Percentiles rank a stretch among this genome's conserved stretches.
Evolutionary conservation across 2,113 vertebrate species (phyloP).

Genomic region (Alouatta palliata): DNA sequence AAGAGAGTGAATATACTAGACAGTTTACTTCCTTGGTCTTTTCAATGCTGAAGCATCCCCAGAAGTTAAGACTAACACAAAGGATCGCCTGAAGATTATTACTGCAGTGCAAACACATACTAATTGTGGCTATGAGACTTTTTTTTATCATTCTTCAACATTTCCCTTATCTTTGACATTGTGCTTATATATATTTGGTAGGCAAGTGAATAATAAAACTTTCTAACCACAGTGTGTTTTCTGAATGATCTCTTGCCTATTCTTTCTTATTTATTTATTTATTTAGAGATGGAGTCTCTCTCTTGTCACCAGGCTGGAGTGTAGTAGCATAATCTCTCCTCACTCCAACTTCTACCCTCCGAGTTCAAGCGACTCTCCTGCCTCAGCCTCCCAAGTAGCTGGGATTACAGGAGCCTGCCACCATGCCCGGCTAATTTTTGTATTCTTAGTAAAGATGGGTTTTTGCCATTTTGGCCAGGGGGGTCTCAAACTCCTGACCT

Average conservation of each 20-base stretch:
- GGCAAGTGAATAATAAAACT: background rate
- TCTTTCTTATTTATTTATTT: background rate
- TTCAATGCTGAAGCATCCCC: background rate
- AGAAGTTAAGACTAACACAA: background rate
- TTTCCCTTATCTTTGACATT: conserved; percentile 20
- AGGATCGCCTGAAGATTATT: background rate
- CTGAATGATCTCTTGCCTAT: background rate
- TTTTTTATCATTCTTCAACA: background rate
- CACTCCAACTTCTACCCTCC: too few species aligned
- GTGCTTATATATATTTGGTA: background rate
- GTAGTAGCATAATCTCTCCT: too few species aligned
- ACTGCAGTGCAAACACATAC: background rate
- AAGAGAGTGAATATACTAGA: background rate
- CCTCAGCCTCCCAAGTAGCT: too few species aligned
- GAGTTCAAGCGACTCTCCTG: too few species aligned
- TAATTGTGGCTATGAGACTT: background rate
- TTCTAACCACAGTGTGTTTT: conserved; percentile 10
- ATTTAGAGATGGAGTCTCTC: too few species aligned
- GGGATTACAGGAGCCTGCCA: too few species aligned
- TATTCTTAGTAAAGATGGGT: too few species aligned
- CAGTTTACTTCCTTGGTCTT: background rate
- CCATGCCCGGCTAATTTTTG: too few species aligned
- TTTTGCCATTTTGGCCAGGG: too few species aligned
- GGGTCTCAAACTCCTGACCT: too few species aligned
- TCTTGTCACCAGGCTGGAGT: too few species aligned